phyloP scores from a whole-genome alignment of 2,113 vertebrate genomes.

The Muntiacus muntjak region DNA sequence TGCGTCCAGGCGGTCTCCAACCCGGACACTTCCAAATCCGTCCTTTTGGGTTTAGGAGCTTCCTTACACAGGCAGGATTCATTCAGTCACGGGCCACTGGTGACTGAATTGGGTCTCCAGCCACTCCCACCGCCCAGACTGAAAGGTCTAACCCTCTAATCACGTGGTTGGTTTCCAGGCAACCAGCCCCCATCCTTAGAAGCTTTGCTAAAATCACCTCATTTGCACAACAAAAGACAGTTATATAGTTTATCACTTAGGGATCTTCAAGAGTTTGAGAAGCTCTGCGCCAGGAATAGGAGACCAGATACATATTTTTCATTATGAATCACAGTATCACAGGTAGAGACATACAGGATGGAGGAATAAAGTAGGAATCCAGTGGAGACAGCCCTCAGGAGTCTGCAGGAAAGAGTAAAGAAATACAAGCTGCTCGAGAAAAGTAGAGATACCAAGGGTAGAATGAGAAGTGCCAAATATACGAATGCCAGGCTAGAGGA shows the following conservation, averaged over 20 bases:
- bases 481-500: background rate
- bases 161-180: background rate
- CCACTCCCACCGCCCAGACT: background rate
- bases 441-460: too few relatives aligned
- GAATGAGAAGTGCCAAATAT: too few relatives aligned
- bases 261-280: background rate
- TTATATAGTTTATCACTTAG: background rate
- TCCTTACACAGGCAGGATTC: accelerated
- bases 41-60: background rate
- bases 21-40: accelerated
- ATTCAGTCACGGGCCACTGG: background rate
- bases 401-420: background rate
- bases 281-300: background rate
- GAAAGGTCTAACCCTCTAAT: too few relatives aligned
- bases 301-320: background rate
- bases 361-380: accelerated
- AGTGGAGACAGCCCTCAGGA: background rate
- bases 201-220: background rate
- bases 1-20: accelerated
- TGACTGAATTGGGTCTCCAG: background rate
- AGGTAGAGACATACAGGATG: accelerated
- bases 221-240: background rate
- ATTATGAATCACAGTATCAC: accelerated
- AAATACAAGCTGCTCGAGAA: too few relatives aligned
- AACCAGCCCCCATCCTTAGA: background rate